A percentile compares a stretch with the other conserved stretches of the same genome.
These are phyloP conservation scores for Drosophila tropicalis DNA, from an alignment of 1,140 invertebrate species.

Conservation along the genomic window DNA sequence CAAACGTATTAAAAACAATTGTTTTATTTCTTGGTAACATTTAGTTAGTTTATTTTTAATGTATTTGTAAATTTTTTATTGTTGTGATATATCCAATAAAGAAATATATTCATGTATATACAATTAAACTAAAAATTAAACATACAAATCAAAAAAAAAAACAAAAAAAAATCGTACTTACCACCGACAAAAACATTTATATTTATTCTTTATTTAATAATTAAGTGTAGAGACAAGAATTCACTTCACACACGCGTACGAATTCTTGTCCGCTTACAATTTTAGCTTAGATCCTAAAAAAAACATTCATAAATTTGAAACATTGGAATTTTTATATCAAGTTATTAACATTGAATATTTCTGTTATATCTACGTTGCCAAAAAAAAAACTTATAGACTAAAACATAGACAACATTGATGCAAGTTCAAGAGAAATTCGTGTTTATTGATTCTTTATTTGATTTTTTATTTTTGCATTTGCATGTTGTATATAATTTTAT, in stretches of 20 bases:
- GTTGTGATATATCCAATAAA: conserved; percentile 29
- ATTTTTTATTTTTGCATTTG: background rate
- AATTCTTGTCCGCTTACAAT: background rate
- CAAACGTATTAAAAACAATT: background rate
- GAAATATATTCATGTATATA: background rate
- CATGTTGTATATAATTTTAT: background rate
- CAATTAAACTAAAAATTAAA: background rate
- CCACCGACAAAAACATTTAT: no score
- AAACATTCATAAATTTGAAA: conserved; percentile 11
- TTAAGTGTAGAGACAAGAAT: background rate
- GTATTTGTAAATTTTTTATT: conserved; percentile 28
- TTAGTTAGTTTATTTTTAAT: conserved; percentile 13
- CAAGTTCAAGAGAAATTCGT: conserved; percentile 14
- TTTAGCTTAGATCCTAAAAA: conserved; percentile 3
- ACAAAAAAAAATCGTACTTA: no score
- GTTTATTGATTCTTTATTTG: background rate
- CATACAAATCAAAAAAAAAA: no score
- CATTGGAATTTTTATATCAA: conserved; percentile 9
- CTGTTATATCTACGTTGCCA: background rate
- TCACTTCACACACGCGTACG: background rate
- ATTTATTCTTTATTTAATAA: no score
- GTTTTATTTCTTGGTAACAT: conserved; percentile 1
- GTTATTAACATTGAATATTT: conserved; percentile 10
- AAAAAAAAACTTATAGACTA: conserved; percentile 6
- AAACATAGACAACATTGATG: conserved; percentile 11